These are phyloP conservation scores for Pangasius larnaudii DNA, from an alignment of 2,797 vertebrate species.

Conservation along the genomic window DNA sequence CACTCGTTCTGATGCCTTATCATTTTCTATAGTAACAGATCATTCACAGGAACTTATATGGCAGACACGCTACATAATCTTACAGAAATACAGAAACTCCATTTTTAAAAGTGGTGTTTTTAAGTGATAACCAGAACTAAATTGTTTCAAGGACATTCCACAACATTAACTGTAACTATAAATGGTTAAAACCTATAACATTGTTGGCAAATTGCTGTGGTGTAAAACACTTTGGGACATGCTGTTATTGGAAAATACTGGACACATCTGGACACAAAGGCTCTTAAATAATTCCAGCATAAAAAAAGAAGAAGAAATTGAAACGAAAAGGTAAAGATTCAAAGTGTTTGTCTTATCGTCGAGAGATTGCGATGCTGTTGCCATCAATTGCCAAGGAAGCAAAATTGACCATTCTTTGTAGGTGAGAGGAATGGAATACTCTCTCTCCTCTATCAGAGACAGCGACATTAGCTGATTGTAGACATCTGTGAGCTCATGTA, in stretches of 20 bases:
- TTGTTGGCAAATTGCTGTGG: neutral
- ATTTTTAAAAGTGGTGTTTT: neutral
- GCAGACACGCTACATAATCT: neutral
- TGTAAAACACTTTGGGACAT: neutral
- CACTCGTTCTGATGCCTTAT: neutral
- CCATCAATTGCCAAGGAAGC: neutral
- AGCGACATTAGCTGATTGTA: neutral
- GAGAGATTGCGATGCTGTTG: neutral
- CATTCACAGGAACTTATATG: neutral
- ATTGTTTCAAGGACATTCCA: neutral
- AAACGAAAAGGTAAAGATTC: neutral
- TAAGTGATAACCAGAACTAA: neutral
- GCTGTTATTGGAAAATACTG: neutral
- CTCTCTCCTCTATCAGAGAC: neutral
- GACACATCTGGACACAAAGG: neutral
- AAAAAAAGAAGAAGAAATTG: neutral
- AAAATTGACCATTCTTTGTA: neutral
- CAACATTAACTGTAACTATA: neutral
- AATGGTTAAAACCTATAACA: neutral
- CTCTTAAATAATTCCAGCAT: neutral
- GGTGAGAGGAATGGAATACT: neutral
- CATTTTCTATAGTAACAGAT: neutral
- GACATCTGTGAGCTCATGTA: neutral
- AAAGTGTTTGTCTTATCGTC: neutral
- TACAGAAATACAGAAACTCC: neutral